Evolutionary conservation across 1,140 invertebrate genomes (phyloP).

Genomic region (Leguminivora glycinivorella): DNA sequence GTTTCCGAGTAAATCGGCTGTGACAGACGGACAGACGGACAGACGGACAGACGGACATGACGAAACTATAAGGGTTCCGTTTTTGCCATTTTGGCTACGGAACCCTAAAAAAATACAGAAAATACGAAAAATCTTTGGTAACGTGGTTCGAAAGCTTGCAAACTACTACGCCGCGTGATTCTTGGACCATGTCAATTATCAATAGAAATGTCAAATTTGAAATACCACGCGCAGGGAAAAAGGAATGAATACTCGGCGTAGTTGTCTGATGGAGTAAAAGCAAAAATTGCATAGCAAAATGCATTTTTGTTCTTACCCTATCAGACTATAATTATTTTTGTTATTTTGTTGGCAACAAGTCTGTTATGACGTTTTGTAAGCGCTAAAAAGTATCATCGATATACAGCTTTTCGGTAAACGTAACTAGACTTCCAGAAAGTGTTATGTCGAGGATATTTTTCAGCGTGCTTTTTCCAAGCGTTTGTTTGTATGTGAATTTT

Average conservation of each 20-base stretch:
- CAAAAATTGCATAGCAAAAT: neutral
- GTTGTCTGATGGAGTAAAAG: neutral
- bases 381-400: neutral
- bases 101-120: no score
- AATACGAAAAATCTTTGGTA: no score
- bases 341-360: neutral
- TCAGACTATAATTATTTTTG: neutral
- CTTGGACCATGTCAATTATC: neutral
- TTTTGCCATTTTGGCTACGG: no score
- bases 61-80: no score
- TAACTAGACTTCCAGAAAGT: neutral
- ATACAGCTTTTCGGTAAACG: neutral
- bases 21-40: no score
- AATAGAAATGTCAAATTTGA: neutral
- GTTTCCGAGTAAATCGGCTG: no score
- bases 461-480: neutral
- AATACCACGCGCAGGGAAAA: neutral
- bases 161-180: neutral
- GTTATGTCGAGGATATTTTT: neutral
- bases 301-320: neutral
- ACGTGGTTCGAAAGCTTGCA: slow-evolving; percentile 1
- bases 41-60: no score
- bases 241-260: neutral
- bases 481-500: neutral
- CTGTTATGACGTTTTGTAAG: neutral